These are phyloP conservation scores for Meriones psammophilus DNA, from an alignment of 2,797 vertebrate species.

Conservation along the genomic window DNA sequence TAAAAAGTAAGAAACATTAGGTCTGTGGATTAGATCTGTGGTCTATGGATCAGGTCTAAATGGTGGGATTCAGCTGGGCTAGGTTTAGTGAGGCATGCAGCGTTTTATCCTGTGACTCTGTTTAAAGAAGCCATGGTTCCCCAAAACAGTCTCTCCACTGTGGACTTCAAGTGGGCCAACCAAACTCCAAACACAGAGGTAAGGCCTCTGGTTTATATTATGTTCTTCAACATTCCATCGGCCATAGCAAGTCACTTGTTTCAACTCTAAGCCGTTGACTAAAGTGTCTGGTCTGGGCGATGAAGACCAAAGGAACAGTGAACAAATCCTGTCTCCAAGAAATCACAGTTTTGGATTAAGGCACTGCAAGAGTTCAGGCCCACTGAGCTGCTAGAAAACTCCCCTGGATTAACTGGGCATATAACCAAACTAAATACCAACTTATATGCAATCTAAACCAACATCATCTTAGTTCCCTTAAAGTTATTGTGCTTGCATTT, in stretches of 20 bases:
- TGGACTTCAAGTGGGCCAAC: slow-evolving; percentile 28
- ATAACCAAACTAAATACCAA: background rate
- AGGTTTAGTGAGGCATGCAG: background rate
- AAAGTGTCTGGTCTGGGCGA: background rate
- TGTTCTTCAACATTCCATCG: background rate
- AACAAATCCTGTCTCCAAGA: background rate
- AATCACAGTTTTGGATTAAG: slow-evolving; percentile 32
- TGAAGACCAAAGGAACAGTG: slow-evolving; percentile 31
- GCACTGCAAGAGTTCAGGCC: slow-evolving; percentile 3
- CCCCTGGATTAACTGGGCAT: background rate
- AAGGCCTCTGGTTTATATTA: background rate
- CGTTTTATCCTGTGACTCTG: slow-evolving; percentile 20
- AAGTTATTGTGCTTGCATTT: background rate
- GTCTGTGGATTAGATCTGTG: background rate
- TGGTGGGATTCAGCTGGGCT: background rate
- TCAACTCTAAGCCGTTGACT: slow-evolving; percentile 33
- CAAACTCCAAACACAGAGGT: background rate
- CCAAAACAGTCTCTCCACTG: background rate
- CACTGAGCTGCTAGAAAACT: slow-evolving; percentile 4
- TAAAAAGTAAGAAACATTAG: background rate
- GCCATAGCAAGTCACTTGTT: slow-evolving; percentile 15
- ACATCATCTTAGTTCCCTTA: background rate
- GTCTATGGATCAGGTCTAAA: background rate
- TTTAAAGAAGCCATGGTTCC: slow-evolving; percentile 18
- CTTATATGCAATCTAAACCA: background rate